These are phyloP conservation scores for Platycnemis pennipes DNA, from an alignment of 2,888 invertebrate species.

Conservation along the genomic window DNA sequence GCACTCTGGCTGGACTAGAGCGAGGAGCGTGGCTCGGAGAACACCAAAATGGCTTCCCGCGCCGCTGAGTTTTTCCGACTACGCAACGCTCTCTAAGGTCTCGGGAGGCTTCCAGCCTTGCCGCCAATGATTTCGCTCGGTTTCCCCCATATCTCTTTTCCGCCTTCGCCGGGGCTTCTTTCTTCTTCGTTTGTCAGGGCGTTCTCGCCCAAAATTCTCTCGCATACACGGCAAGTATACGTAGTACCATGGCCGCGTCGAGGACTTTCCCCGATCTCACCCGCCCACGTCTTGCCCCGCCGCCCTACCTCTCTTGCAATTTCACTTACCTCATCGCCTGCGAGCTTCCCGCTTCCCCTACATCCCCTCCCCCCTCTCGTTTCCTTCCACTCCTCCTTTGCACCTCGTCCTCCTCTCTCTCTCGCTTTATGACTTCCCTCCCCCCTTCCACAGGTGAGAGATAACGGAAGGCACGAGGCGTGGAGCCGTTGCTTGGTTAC, in stretches of 20 bases:
- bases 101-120: background rate
- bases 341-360: conserved; percentile 64
- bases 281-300: conserved; percentile 11
- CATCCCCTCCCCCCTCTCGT: conserved; percentile 30
- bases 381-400: background rate
- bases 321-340: conserved; percentile 62
- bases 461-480: conserved; percentile 59
- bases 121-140: background rate
- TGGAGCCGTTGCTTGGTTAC: conserved; percentile 60
- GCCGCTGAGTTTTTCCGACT: conserved; percentile 38
- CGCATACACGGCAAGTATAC: background rate
- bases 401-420: background rate
- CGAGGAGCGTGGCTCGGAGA: background rate
- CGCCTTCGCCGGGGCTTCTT: background rate
- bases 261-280: conserved; percentile 66
- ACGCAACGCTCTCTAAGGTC: conserved; percentile 23
- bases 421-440: background rate
- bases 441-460: conserved; percentile 25
- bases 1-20: background rate
- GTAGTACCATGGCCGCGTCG: conserved; percentile 12
- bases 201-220: background rate
- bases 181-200: background rate
- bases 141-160: conserved; percentile 11
- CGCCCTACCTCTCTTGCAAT: conserved; percentile 52
- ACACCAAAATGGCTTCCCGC: conserved; percentile 49